Conservation (phyloP, 2,888 invertebrate species). For the Heliconius ethilla region DNA sequence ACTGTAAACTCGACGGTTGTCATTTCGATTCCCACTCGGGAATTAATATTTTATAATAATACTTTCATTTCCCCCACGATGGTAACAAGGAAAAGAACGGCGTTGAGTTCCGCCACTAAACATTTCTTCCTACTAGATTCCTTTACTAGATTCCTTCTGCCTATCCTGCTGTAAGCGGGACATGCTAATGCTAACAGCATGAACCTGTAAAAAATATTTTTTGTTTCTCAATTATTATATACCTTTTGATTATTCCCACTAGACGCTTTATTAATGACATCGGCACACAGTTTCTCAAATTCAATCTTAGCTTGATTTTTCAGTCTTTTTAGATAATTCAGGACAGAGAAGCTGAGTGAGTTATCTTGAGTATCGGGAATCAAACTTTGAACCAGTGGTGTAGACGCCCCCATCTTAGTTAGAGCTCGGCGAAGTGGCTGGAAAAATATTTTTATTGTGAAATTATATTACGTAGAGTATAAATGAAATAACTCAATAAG, state of each 20-base stretch:
- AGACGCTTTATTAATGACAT: conserved; percentile 86
- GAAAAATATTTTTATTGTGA: conserved; percentile 51
- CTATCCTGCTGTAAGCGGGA: too few relatives aligned
- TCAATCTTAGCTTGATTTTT: conserved; percentile 97
- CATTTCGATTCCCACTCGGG: too few relatives aligned
- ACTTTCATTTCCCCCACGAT: too few relatives aligned
- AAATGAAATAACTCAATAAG: neutral
- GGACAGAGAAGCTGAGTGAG: conserved; percentile 94
- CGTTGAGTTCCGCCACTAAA: too few relatives aligned
- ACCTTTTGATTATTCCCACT: conserved; percentile 79
- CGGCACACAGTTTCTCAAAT: conserved; percentile 92
- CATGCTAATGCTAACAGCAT: too few relatives aligned
- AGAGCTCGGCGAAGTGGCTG: conserved; percentile 95
- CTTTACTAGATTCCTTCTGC: too few relatives aligned
- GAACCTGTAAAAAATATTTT: neutral
- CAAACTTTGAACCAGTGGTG: conserved; percentile 89
- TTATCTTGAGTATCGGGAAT: conserved; percentile 96
- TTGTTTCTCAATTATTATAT: neutral
- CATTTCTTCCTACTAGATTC: too few relatives aligned
- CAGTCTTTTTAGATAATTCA: conserved; percentile 96
- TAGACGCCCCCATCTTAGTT: conserved; percentile 94
- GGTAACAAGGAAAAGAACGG: too few relatives aligned
- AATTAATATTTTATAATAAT: too few relatives aligned
- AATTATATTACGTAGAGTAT: neutral
- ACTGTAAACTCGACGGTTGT: too few relatives aligned